These are phyloP conservation scores for Sciurus vulgaris DNA, from an alignment of 2,797 vertebrate genomes.

Conservation along the genomic window DNA sequence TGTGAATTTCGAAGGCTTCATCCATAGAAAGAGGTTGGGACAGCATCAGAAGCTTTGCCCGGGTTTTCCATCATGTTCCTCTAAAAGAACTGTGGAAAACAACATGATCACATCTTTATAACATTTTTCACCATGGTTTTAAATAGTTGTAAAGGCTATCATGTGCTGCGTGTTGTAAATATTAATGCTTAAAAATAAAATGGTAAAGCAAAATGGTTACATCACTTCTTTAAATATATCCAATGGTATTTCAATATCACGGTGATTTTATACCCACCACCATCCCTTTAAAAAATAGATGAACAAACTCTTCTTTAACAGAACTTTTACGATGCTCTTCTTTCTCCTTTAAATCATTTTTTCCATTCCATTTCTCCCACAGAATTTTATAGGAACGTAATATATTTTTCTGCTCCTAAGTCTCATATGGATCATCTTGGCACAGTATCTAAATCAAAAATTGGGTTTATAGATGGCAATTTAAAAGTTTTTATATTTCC, in stretches of 20 bases:
- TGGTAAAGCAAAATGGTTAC: slow-evolving; percentile 43
- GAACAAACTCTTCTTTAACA: slow-evolving; percentile 64
- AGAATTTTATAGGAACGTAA: slow-evolving; percentile 69
- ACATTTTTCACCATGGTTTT: slow-evolving; percentile 16
- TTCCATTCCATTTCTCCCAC: slow-evolving; percentile 68
- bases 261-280: slow-evolving; percentile 23
- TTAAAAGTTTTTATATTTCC: slow-evolving; percentile 39
- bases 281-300: slow-evolving; percentile 60
- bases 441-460: slow-evolving; percentile 66
- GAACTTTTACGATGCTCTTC: slow-evolving; percentile 59
- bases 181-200: slow-evolving; percentile 68
- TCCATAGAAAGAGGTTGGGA: slow-evolving; percentile 4
- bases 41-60: not conserved
- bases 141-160: not conserved
- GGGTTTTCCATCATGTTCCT: not conserved
- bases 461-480: slow-evolving; percentile 44
- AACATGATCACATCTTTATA: not conserved
- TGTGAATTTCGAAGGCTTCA: not conserved
- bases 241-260: slow-evolving; percentile 56
- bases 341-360: slow-evolving; percentile 71
- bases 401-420: slow-evolving; percentile 65
- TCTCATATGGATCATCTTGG: slow-evolving; percentile 60
- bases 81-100: not conserved
- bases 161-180: not conserved
- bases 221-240: slow-evolving; percentile 56